phyloP scores from a whole-genome alignment of 2,888 invertebrate species.

The Nipponacmea schrenckii region DNA sequence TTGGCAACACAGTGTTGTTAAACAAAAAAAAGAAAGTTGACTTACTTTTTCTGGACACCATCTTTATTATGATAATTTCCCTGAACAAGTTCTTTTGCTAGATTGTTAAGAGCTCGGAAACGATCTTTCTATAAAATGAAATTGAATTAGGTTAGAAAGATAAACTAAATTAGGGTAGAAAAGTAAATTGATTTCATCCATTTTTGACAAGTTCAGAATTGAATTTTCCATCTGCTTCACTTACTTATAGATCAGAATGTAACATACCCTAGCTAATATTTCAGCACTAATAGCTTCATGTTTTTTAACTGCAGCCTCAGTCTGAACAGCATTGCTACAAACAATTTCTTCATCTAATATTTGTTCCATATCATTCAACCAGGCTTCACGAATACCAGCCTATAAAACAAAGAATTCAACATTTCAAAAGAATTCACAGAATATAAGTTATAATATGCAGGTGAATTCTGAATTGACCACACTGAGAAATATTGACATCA shows the following conservation, averaged over 20 bases:
- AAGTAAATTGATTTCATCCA: background rate
- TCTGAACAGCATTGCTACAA: constrained; percentile 84
- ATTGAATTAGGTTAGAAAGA: background rate
- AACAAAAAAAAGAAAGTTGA: background rate
- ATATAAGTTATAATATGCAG: background rate
- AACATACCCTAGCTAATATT: constrained; percentile 82
- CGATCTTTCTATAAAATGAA: constrained; percentile 79
- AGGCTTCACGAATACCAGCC: constrained; percentile 92
- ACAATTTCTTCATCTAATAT: constrained; percentile 77
- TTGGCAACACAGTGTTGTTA: no score
- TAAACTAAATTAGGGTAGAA: constrained; percentile 11
- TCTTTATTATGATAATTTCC: constrained; percentile 93
- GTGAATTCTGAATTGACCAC: no score
- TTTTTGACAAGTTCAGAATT: no score
- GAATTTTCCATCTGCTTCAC: no score
- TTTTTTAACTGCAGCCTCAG: constrained; percentile 97
- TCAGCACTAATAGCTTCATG: constrained; percentile 98
- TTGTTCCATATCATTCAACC: constrained; percentile 96
- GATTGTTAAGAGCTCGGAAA: constrained; percentile 90
- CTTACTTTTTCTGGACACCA: constrained; percentile 73
- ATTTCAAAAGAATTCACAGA: background rate
- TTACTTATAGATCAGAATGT: no score
- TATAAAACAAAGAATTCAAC: constrained; percentile 56
- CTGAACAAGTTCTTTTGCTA: constrained; percentile 90
- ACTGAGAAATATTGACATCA: no score